Conservation (phyloP, 1,140 invertebrate species). For the Ostrea denselamellosa region DNA sequence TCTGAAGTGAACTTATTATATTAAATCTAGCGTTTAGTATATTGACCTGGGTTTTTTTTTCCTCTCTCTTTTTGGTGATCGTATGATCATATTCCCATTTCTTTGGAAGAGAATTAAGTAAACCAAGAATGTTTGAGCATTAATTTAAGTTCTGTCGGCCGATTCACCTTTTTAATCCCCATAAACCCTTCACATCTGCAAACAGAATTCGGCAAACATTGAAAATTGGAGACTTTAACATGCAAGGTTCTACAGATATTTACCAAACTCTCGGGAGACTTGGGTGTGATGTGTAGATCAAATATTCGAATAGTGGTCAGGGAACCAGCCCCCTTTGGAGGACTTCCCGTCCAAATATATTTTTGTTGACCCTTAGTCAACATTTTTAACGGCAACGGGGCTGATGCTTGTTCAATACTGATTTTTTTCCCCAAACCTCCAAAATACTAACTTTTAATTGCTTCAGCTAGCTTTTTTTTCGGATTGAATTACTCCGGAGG, state of each 20-base stretch:
- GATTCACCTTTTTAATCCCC: not conserved
- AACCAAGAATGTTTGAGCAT: not conserved
- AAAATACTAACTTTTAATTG: not conserved
- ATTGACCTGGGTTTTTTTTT: not conserved
- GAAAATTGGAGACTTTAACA: not conserved
- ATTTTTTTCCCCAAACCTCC: not conserved
- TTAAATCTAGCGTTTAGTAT: not conserved
- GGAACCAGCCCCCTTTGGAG: not conserved
- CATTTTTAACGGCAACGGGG: not conserved
- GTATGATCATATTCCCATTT: not conserved
- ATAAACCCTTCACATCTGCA: not conserved
- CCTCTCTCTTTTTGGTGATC: not conserved
- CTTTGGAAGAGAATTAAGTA: not conserved
- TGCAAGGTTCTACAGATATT: not conserved
- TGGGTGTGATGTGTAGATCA: conserved; percentile 2
- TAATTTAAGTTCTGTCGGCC: not conserved
- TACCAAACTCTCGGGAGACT: conserved; percentile 10
- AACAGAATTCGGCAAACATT: conserved; percentile 1
- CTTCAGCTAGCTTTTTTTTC: not conserved
- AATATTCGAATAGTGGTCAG: not conserved
- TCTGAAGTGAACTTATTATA: not conserved
- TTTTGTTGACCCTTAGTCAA: conserved; percentile 15
- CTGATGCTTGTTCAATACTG: not conserved
- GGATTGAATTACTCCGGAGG: not conserved
- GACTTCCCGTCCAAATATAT: not conserved